phyloP scores from a whole-genome alignment of 1,140 invertebrate species.

The Amphibalanus amphitrite region DNA sequence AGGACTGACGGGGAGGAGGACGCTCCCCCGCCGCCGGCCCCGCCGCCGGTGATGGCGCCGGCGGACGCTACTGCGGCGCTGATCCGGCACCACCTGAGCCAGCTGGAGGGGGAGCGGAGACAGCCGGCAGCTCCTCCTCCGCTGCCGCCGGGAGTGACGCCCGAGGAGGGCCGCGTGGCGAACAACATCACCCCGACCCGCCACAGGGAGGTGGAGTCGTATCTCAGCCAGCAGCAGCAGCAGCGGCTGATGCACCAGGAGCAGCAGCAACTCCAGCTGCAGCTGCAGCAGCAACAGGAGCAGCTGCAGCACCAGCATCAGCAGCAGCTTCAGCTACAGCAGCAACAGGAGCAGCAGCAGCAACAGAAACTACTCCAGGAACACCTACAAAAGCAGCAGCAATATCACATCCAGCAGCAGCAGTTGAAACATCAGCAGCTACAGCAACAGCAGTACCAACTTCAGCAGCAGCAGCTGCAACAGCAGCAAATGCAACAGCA shows the following conservation, averaged over 20 bases:
- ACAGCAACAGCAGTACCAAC: background rate
- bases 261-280: background rate
- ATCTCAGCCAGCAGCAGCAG: background rate
- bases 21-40: no score
- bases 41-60: background rate
- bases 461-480: background rate
- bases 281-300: background rate
- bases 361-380: background rate
- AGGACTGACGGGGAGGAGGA: background rate
- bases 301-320: background rate
- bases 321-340: background rate
- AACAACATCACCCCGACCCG: background rate
- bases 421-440: background rate
- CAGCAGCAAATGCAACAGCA: background rate
- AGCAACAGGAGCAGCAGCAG: background rate
- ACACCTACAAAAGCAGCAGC: background rate
- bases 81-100: background rate
- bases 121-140: no score
- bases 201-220: background rate
- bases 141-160: no score
- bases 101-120: background rate
- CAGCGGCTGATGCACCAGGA: background rate
- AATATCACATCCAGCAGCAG: background rate
- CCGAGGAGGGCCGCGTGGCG: background rate
- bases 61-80: background rate